Percentiles rank a stretch among this genome's conserved stretches.
Conservation (phyloP, 2,113 vertebrate genomes). For the Lasiurus borealis region DNA sequence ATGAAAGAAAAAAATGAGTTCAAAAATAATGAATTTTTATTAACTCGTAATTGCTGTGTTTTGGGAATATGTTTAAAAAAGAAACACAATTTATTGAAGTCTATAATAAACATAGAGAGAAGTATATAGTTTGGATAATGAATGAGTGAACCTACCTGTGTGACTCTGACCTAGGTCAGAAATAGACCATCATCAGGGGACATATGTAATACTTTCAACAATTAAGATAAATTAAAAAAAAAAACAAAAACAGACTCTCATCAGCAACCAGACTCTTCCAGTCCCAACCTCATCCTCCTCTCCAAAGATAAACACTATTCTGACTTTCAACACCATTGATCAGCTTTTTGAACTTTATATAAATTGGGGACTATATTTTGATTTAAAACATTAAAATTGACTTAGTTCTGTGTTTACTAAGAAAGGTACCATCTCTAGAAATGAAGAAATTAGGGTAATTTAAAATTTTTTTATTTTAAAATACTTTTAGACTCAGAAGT, state of each 20-base stretch:
- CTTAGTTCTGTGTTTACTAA: neutral
- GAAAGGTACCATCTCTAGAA: neutral
- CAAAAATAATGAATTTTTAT: slow-evolving; percentile 10
- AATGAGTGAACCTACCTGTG: neutral
- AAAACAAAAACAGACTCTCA: neutral
- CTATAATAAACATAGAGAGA: neutral
- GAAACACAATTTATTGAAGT: neutral
- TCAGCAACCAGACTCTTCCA: neutral
- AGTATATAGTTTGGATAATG: neutral
- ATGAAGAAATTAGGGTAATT: neutral
- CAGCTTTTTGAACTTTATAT: slow-evolving; percentile 8
- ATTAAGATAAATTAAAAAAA: too few species aligned
- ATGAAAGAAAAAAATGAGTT: neutral
- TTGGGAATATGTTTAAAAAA: neutral
- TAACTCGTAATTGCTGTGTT: neutral
- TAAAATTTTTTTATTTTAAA: slow-evolving; percentile 7
- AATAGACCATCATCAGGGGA: neutral
- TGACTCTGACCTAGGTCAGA: neutral
- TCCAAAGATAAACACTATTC: neutral
- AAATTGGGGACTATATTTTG: neutral
- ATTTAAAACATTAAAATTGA: neutral
- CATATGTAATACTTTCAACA: too few species aligned
- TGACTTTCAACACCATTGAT: neutral
- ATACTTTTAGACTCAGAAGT: slow-evolving; percentile 32
- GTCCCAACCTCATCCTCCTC: too few species aligned